Base-by-base conservation (phyloP, 64 coral and sea anemone species). In the Actinia equina region DNA sequence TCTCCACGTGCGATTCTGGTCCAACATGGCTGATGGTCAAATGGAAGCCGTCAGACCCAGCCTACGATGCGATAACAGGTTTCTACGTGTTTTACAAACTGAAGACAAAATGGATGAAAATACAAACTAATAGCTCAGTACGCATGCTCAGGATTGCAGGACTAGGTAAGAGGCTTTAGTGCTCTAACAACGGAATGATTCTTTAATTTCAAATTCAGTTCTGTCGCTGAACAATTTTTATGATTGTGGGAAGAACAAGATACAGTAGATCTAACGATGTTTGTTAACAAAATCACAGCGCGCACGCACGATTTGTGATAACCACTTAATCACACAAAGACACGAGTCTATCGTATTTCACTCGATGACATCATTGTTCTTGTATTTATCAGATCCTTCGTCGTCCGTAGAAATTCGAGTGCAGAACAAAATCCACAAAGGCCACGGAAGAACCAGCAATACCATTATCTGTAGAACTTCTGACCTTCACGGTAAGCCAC, bases 21-120 rank as follows among this genome's bases (percentile, higher is more conserved):
- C 44, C 52, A 79, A 92, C 84, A 81, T 92, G 90, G 90, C 14
- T 92, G 0, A 26, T 44, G n/a, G 71, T 92, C 43, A 74, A 12
- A 3, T 92, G 90, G 90, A 83, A 5, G 11, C 61, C 84, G 5
- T 83, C 90, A 0, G 56, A 45, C 16, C 79, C 86, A 76, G 84
- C 62, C 63, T 92, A 87, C 61, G 85, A 92, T 81, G 82, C 71
- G 57, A 11, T 92, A 15, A 92, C 77, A 0, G 85, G 90, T 43
- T 92, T 85, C 46, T 71, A 83, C 64, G 90, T 83, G 11, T 92
- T 57, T 56, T 71, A 87, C 45, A 70, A 55, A 14, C n/a, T 54
- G 14, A 55, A 58, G 1, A 71, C 12, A 9, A 61, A 64, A 19
- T 92, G 90, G 90, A 45, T 44, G 22, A 74, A 11, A 14, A 13